These are phyloP conservation scores for Agelaius phoeniceus DNA, from an alignment of 2,113 vertebrate genomes.

Conservation along the genomic window DNA sequence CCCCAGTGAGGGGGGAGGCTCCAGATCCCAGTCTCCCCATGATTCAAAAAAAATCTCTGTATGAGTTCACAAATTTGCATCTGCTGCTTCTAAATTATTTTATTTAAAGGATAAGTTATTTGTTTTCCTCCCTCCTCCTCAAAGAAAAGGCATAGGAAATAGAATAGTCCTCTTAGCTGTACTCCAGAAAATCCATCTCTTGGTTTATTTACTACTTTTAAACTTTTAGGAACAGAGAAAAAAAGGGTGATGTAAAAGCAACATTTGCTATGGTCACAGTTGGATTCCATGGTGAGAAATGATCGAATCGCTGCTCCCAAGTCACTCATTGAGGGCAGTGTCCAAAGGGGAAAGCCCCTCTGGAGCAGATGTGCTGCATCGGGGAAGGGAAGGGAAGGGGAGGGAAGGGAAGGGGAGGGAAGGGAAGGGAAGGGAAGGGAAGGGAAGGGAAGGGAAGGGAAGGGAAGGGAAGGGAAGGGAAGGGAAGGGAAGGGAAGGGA, in stretches of 20 bases:
- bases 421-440: no score
- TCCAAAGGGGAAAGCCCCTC: neutral
- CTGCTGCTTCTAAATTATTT: neutral
- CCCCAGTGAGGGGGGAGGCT: neutral
- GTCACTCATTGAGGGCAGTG: neutral
- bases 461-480: no score
- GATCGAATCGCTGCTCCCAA: neutral
- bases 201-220: neutral
- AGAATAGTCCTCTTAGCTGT: rapidly evolving
- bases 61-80: neutral
- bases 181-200: neutral
- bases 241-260: neutral
- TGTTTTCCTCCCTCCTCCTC: neutral
- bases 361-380: neutral
- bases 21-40: neutral
- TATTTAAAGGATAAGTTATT: neutral
- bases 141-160: neutral
- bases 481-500: no score
- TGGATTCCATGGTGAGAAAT: neutral
- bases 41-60: neutral
- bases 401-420: no score
- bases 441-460: no score
- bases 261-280: neutral
- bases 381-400: no score
- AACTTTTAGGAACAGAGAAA: neutral